Base-by-base conservation (phyloP, 1,140 invertebrate genomes). In the Heliothis virescens region DNA sequence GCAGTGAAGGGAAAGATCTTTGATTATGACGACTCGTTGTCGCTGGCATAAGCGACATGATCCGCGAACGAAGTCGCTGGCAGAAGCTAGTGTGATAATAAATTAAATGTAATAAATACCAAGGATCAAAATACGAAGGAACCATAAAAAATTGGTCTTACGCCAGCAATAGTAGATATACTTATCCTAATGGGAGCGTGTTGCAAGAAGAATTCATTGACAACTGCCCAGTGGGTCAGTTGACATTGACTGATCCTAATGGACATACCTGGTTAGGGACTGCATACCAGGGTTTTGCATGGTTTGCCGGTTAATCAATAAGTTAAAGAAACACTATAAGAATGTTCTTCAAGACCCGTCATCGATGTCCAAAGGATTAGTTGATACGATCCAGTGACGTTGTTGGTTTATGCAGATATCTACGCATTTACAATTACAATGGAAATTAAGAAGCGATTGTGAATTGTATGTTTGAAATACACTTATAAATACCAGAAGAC, bases 141-240 rank as follows among this genome's bases (percentile, higher is more conserved):
- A 21, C 16, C 5, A 80, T 92, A 11, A 92, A 90, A 72, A 89
- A 94, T 50, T 93, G 91, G 91, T 81, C 65, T 15, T 94, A 91
- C 74, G 72, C 47, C 12, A 89, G 91, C 5, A 78, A 41, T 0
- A 92, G 92, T 5, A 87, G 76, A 26, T 94, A 94, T 65, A 73
- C 73, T 3, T 94, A 92, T 72, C 90, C 92, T 0, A 92, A 94
- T 57, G 87, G 82, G 0, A 91, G 87, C 41, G 41, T 87, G 4
- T 57, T 93, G 15, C 69, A 77, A 0, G 81, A 86, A 10, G 86
- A 91, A 34, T 94, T 94, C 74, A 47, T 69, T 16, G 91, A 92
- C 0, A 93, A 89, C 26, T 82, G 79, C 48, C 92, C 92, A n/a
- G 62, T 85, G 10, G 89, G 87, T 0, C 18, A 78, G 1, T 53